Evolutionary conservation across 2,113 vertebrate species (phyloP).

Genomic region (Pionites leucogaster): DNA sequence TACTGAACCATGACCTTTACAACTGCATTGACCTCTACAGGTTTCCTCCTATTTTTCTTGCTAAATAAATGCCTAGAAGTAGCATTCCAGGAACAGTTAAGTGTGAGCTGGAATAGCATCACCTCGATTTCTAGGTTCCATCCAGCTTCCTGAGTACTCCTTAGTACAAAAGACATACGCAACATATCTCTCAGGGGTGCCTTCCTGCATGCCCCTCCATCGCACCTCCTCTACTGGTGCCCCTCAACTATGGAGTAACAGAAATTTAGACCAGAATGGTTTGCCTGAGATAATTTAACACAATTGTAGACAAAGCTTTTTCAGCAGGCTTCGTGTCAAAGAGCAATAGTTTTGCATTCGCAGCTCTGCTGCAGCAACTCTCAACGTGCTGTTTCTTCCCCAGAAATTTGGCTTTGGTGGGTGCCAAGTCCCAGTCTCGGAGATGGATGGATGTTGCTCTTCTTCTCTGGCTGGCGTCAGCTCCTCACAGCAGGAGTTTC

Average conservation of each 20-base stretch:
- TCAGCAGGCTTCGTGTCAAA: slow-evolving; percentile 3
- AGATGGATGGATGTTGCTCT: not conserved
- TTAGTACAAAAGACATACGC: accelerated
- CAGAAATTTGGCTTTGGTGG: slow-evolving; percentile 29
- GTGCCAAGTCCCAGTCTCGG: not conserved
- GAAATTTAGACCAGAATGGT: not conserved
- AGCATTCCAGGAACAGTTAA: not conserved
- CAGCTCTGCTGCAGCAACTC: not conserved
- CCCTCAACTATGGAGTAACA: not conserved
- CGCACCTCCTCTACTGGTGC: accelerated
- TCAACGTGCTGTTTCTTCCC: slow-evolving; percentile 1
- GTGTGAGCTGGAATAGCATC: not conserved
- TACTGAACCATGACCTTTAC: not conserved
- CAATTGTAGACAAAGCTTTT: not conserved
- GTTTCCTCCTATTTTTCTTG: not conserved
- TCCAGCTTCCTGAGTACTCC: accelerated
- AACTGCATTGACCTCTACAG: not conserved
- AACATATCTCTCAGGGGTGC: not conserved
- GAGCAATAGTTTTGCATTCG: slow-evolving; percentile 23
- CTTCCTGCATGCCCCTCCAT: not conserved
- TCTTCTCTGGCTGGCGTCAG: not conserved
- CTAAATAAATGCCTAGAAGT: not conserved
- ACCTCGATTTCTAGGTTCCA: not conserved
- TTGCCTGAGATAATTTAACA: slow-evolving; percentile 3
- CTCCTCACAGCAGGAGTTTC: not conserved